phyloP scores from a whole-genome alignment of 2,888 invertebrate species.

The Trilocha varians region DNA sequence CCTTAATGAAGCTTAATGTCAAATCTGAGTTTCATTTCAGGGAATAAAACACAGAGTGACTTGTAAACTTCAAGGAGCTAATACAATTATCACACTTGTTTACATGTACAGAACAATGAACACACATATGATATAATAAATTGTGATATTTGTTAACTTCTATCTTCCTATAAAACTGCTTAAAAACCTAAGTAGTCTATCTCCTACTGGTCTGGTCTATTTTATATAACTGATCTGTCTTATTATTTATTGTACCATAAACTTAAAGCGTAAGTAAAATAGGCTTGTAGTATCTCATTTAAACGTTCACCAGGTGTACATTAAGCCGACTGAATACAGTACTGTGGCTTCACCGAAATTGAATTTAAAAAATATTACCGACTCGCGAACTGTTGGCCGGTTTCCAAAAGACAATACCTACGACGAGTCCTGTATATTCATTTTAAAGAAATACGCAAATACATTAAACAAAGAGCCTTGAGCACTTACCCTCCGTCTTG shows the following conservation, averaged over 20 bases:
- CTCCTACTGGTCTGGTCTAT: neutral
- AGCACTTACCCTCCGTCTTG: constrained; percentile 32
- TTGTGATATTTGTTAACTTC: too few species aligned
- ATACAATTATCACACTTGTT: too few species aligned
- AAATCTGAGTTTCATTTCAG: too few species aligned
- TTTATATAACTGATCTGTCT: neutral
- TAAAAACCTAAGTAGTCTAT: too few species aligned
- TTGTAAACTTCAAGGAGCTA: too few species aligned
- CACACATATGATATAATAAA: too few species aligned
- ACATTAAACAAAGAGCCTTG: constrained; percentile 31
- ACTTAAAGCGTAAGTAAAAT: constrained; percentile 15
- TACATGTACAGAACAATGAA: too few species aligned
- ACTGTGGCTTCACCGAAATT: constrained; percentile 68
- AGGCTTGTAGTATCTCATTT: constrained; percentile 59
- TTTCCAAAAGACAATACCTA: constrained; percentile 67
- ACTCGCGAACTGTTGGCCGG: constrained; percentile 61
- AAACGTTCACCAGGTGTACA: constrained; percentile 68
- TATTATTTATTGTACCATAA: neutral
- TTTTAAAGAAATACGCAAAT: constrained; percentile 61
- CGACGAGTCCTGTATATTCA: constrained; percentile 58
- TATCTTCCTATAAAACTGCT: too few species aligned
- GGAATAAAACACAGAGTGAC: too few species aligned
- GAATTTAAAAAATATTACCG: constrained; percentile 73
- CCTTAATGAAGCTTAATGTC: too few species aligned
- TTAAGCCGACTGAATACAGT: constrained; percentile 64